These are phyloP conservation scores for Plestiodon gilberti DNA, from an alignment of 2,113 vertebrate species.

Conservation along the genomic window DNA sequence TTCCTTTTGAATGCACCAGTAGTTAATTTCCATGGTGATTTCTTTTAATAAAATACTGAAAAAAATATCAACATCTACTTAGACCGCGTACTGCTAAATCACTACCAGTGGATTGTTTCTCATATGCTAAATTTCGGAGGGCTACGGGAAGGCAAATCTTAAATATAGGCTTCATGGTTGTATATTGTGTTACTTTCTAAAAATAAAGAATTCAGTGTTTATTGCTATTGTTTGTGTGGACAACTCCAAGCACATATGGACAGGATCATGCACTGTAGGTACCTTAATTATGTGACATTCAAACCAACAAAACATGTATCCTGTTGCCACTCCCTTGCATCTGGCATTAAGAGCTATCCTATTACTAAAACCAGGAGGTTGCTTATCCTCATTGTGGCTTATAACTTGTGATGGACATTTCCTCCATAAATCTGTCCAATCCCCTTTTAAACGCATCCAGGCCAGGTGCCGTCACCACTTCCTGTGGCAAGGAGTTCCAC, in stretches of 20 bases:
- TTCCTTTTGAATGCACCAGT: accelerated
- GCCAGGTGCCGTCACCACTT: no score
- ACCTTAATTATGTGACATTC: background rate
- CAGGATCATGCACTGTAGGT: background rate
- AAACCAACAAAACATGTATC: background rate
- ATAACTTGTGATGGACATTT: no score
- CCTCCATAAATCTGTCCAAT: no score
- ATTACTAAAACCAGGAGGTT: no score
- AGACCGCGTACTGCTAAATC: background rate
- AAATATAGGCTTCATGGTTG: background rate
- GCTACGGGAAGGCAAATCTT: background rate
- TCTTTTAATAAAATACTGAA: background rate
- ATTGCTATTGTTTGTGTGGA: background rate
- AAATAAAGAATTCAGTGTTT: background rate
- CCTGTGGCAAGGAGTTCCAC: no score
- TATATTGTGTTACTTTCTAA: background rate
- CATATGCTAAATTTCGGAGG: background rate
- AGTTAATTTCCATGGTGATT: background rate
- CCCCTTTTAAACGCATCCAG: no score
- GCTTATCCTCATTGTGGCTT: no score
- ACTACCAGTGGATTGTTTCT: background rate
- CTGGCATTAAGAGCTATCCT: no score
- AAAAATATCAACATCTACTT: background rate
- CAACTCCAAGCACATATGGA: background rate
- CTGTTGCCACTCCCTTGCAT: no score